Base-by-base conservation (phyloP, 2,113 vertebrate species). In the Rhea americana region DNA sequence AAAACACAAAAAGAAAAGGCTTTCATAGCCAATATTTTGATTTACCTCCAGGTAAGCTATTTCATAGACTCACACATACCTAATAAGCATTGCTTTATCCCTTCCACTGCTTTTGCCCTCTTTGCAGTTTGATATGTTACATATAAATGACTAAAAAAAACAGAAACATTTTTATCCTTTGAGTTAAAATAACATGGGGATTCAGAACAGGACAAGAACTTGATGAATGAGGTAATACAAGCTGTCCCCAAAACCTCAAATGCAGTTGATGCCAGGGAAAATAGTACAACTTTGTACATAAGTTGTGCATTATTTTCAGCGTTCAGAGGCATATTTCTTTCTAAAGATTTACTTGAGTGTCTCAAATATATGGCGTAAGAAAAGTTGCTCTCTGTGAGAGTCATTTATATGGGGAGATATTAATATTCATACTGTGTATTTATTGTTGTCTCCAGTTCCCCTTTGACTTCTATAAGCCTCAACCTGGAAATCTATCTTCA, bases 171-270 rank as follows among this genome's bases (percentile, higher is more conserved):
- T 92, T 89, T 77, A 32, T 89, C 26, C 13, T 53, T 92, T 21
- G 50, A 58, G 37, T 73, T 56, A 73, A 55, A 89, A 48, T 35
- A 79, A 76, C 37, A 50, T 85, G 82, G 71, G 71, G 92, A 73
- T 55, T 51, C 4, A 80, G 47, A 92, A 77, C 50, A 92, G 37
- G 50, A 80, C 79, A 80, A 80, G 67, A 73, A 41, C 82, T 47
- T 94, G 85, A 94, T 71, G 45, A 92, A 59, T 91, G 63, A 74
- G n/a, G 43, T 85, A 93, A 63, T 71, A 94, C 41, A 92, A 80
- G 72, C 79, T 90, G 62, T 78, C 93, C 56, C 58, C 71, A 76
- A 90, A 85, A 90, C 65, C 66, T 85, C 37, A 75, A 70, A 56
- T 66, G 63, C 32, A 73, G 58, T 26, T 50, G 67, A 89, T 91